phyloP scores from a whole-genome alignment of 2,888 invertebrate genomes.

The Atrina japonica region DNA sequence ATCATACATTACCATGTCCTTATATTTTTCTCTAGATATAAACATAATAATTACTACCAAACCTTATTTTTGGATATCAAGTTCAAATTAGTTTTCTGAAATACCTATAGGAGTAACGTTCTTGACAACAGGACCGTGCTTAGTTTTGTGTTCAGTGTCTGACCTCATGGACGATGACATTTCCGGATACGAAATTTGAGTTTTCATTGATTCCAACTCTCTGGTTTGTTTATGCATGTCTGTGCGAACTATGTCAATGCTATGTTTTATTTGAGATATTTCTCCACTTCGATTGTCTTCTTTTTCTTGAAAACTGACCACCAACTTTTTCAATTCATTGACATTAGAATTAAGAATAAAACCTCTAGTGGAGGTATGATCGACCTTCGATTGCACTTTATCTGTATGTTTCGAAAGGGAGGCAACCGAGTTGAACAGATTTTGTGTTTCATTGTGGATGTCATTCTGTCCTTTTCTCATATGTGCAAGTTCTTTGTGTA shows the following conservation, averaged over 20 bases:
- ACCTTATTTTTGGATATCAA: too few relatives aligned
- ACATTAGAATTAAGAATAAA: slow-evolving; percentile 42
- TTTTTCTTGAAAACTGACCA: slow-evolving; percentile 4
- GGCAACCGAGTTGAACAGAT: slow-evolving; percentile 40
- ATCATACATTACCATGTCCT: too few relatives aligned
- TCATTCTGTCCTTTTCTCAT: slow-evolving; percentile 52
- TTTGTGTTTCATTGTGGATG: slow-evolving; percentile 51
- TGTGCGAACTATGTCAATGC: neutral
- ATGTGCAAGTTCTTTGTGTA: slow-evolving; percentile 60
- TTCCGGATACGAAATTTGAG: too few relatives aligned
- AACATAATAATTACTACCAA: too few relatives aligned
- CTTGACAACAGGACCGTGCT: too few relatives aligned
- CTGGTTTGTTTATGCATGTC: neutral
- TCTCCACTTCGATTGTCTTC: too few relatives aligned
- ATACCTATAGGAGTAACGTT: too few relatives aligned
- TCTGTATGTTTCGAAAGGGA: slow-evolving; percentile 8
- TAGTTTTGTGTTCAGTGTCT: too few relatives aligned
- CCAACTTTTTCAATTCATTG: slow-evolving; percentile 41
- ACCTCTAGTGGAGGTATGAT: neutral
- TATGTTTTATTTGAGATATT: too few relatives aligned
- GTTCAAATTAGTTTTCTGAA: too few relatives aligned
- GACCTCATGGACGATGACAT: too few relatives aligned
- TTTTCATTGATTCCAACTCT: neutral
- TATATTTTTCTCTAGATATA: too few relatives aligned
- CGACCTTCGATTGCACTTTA: slow-evolving; percentile 15